Conservation (phyloP, 2,113 vertebrate species). For the Boleophthalmus pectinirostris region DNA sequence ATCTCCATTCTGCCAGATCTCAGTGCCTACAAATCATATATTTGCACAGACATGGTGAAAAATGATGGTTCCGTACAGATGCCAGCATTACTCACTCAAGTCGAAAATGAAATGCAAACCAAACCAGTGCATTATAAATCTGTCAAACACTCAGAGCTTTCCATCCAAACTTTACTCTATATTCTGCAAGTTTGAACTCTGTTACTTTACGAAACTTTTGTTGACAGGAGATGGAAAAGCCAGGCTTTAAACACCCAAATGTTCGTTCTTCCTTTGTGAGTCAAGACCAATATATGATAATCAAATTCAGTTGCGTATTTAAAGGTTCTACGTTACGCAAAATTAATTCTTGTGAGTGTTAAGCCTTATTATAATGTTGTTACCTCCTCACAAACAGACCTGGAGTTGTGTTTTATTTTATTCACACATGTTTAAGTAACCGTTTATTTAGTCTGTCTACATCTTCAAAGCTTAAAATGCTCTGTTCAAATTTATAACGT, state of each 20-base stretch:
- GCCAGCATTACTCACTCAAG: constrained; percentile 10
- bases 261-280: not conserved
- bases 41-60: constrained; percentile 12
- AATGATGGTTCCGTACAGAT: constrained; percentile 12
- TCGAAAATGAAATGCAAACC: constrained; percentile 11
- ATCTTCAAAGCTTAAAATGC: too few relatives aligned
- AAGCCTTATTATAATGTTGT: too few relatives aligned
- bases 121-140: constrained; percentile 11
- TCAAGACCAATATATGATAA: not conserved
- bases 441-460: too few relatives aligned
- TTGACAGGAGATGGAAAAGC: not conserved
- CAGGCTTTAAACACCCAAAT: not conserved
- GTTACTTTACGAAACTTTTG: constrained; percentile 1
- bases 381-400: too few relatives aligned
- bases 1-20: not conserved
- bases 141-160: constrained; percentile 4
- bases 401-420: not conserved
- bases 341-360: too few relatives aligned
- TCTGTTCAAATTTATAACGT: too few relatives aligned
- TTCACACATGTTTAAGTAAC: too few relatives aligned
- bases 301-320: not conserved
- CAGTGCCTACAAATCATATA: constrained; percentile 8
- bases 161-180: constrained; percentile 1
- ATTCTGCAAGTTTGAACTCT: not conserved
- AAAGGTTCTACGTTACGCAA: too few relatives aligned